These are phyloP conservation scores for Germaria angustata DNA, from an alignment of 2,888 invertebrate genomes.

Conservation along the genomic window DNA sequence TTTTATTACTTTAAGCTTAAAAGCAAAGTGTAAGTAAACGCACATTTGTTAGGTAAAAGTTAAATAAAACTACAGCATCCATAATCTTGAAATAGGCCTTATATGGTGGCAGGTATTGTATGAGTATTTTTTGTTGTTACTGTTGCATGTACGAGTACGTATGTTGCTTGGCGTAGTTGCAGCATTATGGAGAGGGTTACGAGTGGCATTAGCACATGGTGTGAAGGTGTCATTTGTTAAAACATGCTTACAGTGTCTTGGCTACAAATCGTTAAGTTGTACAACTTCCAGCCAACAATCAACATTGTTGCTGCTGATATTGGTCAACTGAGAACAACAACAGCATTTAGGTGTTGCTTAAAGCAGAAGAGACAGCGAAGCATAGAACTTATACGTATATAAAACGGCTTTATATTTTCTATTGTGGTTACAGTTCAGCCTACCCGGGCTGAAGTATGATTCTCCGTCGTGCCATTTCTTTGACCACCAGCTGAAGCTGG, in stretches of 20 bases:
- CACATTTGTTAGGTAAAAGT: conserved; percentile 69
- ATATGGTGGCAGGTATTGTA: conserved; percentile 55
- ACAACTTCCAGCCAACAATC: conserved; percentile 62
- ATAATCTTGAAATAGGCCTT: conserved; percentile 54
- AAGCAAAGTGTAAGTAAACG: conserved; percentile 72
- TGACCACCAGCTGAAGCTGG: not conserved
- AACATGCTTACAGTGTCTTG: conserved; percentile 75
- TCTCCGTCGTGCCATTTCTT: conserved; percentile 1
- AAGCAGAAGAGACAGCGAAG: conserved; percentile 17
- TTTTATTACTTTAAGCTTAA: conserved; percentile 7
- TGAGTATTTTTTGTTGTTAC: conserved; percentile 28
- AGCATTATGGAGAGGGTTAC: conserved; percentile 16
- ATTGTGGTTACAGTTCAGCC: not conserved
- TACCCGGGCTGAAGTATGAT: not conserved
- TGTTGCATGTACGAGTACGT: not conserved
- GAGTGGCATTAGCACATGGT: conserved; percentile 51
- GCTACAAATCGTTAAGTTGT: conserved; percentile 73
- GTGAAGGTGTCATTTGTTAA: conserved; percentile 77
- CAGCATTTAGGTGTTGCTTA: conserved; percentile 20
- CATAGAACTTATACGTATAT: conserved; percentile 21
- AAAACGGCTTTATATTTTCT: not conserved
- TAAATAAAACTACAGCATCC: conserved; percentile 65
- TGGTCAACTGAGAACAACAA: conserved; percentile 63
- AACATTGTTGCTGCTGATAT: conserved; percentile 65
- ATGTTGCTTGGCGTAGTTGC: not conserved